phyloP scores from a whole-genome alignment of 2,113 vertebrate species.

The Heteronetta atricapilla region DNA sequence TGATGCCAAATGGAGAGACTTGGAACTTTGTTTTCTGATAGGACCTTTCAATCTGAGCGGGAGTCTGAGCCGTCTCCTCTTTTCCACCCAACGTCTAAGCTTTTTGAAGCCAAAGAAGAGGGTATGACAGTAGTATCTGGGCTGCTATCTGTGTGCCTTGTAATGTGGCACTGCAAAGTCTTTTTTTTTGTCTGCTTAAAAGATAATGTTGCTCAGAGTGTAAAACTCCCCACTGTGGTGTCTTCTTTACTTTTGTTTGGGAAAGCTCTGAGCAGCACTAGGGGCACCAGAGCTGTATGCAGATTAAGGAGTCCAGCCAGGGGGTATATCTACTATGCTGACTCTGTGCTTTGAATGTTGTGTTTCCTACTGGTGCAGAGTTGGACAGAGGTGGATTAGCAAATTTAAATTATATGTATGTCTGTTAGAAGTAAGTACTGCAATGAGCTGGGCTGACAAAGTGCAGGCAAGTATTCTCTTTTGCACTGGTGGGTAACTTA shows the following conservation, averaged over 20 bases:
- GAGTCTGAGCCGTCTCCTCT: fast-evolving
- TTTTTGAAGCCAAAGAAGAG: neutral
- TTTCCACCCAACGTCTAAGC: neutral
- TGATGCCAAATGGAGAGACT: neutral
- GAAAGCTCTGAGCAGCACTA: neutral
- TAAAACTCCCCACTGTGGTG: neutral
- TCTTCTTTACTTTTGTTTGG: neutral
- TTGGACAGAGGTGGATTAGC: neutral
- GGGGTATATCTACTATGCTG: neutral
- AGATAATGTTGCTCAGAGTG: neutral
- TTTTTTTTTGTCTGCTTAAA: neutral
- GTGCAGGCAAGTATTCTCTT: neutral
- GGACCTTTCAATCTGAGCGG: neutral
- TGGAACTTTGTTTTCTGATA: neutral
- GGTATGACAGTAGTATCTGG: neutral
- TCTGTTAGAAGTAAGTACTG: neutral
- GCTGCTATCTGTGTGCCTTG: neutral
- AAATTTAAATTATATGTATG: neutral
- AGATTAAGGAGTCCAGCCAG: neutral
- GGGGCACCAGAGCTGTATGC: neutral
- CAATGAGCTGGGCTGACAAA: neutral
- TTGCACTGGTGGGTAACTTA: neutral
- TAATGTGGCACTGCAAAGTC: neutral
- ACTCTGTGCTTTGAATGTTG: neutral
- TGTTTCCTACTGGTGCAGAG: neutral